phyloP scores from a whole-genome alignment of 2,797 vertebrate genomes.

The Mustela erminea region DNA sequence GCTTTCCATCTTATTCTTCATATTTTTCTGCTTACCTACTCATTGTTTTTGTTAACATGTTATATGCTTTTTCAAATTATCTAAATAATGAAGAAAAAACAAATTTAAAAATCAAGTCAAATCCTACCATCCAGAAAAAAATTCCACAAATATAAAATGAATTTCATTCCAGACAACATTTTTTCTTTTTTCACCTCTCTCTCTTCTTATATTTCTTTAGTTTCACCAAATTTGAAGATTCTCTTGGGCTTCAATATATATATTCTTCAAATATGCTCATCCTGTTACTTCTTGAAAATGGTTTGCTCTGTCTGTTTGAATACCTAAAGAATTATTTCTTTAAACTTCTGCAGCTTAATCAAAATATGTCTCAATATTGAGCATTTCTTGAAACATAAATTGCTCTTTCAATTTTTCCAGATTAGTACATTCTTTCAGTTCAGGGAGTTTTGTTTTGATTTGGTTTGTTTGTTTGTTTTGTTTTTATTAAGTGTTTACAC shows the following conservation, averaged over 20 bases:
- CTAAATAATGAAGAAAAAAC: slow-evolving; percentile 18
- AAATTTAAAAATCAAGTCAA: slow-evolving; percentile 47
- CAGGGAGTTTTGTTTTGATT: not conserved
- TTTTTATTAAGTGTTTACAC: not conserved
- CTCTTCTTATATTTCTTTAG: not conserved
- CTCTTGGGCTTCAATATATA: not conserved
- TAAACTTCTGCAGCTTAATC: not conserved
- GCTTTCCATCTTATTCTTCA: not conserved
- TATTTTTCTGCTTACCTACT: not conserved
- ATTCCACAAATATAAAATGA: not conserved
- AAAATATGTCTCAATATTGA: not conserved
- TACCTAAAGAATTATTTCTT: slow-evolving; percentile 24
- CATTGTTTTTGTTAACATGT: not conserved
- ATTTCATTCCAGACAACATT: not conserved
- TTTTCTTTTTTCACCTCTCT: not conserved
- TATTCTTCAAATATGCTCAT: not conserved
- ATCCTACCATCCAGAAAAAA: not conserved
- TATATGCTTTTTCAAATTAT: slow-evolving; percentile 17
- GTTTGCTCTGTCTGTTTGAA: slow-evolving; percentile 9
- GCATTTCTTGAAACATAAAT: not conserved
- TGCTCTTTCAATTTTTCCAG: not conserved
- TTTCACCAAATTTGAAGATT: not conserved
- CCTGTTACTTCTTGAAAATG: not conserved
- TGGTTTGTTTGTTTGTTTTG: no score
- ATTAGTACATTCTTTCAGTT: not conserved